Conservation (phyloP, 2,888 invertebrate species). For the Coleophora flavipennella region DNA sequence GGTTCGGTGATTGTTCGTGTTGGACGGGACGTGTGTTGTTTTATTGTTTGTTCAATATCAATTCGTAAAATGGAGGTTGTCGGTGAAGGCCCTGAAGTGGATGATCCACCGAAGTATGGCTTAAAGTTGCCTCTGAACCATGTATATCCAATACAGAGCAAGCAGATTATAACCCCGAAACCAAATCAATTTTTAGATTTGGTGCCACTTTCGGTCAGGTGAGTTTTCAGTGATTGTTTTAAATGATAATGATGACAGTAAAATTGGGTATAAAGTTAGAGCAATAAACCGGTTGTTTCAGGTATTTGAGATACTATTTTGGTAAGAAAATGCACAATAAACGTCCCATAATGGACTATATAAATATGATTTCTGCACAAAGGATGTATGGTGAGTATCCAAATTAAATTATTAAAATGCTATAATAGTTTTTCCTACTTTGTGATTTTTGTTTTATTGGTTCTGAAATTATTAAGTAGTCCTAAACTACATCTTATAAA, state of each 20-base stretch:
- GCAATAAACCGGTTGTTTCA: no score
- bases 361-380: conserved; percentile 79
- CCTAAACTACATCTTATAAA: no score
- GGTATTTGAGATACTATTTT: conserved; percentile 82
- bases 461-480: no score
- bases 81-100: conserved; percentile 23
- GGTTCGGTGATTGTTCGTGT: no score
- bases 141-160: conserved; percentile 81
- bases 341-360: conserved; percentile 85
- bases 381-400: conserved; percentile 84
- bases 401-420: no score
- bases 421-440: no score
- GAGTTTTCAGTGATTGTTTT: conserved; percentile 10
- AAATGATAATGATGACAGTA: not conserved
- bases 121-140: conserved; percentile 83
- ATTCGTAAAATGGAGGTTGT: conserved; percentile 2
- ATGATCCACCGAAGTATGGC: conserved; percentile 75
- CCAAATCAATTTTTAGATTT: conserved; percentile 79
- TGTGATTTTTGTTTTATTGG: no score
- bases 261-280: not conserved
- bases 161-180: conserved; percentile 76
- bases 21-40: no score
- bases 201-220: conserved; percentile 82
- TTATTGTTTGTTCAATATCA: no score
- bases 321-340: conserved; percentile 75